A percentile compares a stretch with the other conserved stretches of the same genome.
These are phyloP conservation scores for Melanitta fusca DNA, from an alignment of 2,797 vertebrate genomes.

Conservation along the genomic window DNA sequence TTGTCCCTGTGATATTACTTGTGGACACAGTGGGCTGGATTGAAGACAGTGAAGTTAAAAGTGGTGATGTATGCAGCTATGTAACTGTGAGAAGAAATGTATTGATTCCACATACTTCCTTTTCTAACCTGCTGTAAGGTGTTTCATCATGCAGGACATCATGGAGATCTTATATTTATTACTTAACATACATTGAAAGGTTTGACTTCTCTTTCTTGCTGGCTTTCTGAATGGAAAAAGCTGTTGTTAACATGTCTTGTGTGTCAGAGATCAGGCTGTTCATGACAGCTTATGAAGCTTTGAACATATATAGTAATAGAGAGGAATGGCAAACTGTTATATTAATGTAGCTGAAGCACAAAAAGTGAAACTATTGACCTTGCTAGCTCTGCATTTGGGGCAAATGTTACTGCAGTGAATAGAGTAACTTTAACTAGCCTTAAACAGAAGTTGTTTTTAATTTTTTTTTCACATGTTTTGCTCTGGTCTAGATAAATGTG, in stretches of 20 bases:
- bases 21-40: constrained; percentile 65
- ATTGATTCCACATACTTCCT: constrained; percentile 63
- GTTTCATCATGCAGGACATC: constrained; percentile 68
- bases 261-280: constrained; percentile 71
- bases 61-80: constrained; percentile 72
- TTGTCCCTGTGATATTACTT: constrained; percentile 55
- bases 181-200: constrained; percentile 70
- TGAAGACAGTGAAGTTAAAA: constrained; percentile 68
- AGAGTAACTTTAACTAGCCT: background rate
- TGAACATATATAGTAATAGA: constrained; percentile 55
- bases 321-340: constrained; percentile 50
- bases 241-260: constrained; percentile 69
- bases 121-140: constrained; percentile 67
- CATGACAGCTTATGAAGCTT: constrained; percentile 59
- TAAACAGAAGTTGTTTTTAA: background rate
- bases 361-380: constrained; percentile 62
- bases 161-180: constrained; percentile 73
- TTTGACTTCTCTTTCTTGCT: constrained; percentile 65
- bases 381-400: constrained; percentile 43
- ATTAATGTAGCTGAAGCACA: constrained; percentile 47
- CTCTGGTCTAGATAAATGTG: background rate
- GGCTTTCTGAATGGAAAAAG: constrained; percentile 61
- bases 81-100: constrained; percentile 67
- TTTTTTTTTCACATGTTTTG: background rate
- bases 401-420: constrained; percentile 51